These are phyloP conservation scores for Esperia sulphurella DNA, from an alignment of 2,888 invertebrate genomes.

Conservation along the genomic window DNA sequence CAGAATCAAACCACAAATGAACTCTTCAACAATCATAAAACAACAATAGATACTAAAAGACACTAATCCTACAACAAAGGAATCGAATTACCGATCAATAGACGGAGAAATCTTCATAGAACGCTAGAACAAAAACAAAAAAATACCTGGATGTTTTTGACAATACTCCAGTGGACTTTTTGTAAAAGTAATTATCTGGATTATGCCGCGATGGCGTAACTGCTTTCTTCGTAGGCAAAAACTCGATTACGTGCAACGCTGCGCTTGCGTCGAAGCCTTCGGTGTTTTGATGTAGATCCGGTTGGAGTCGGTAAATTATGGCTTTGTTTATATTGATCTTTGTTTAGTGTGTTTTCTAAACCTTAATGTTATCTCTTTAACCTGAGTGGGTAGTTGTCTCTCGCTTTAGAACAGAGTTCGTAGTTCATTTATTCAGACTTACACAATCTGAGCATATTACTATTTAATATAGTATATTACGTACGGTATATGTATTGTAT, in stretches of 20 bases:
- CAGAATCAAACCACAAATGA: neutral
- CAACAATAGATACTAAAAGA: slow-evolving; percentile 7
- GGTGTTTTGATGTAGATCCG: slow-evolving; percentile 1
- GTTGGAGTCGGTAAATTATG: neutral
- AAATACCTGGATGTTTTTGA: slow-evolving; percentile 5
- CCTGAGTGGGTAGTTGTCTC: too few relatives aligned
- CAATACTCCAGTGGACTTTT: slow-evolving; percentile 13
- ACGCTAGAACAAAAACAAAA: slow-evolving; percentile 13
- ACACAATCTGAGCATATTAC: too few relatives aligned
- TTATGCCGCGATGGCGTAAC: slow-evolving; percentile 26
- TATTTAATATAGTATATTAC: too few relatives aligned
- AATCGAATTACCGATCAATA: slow-evolving; percentile 11
- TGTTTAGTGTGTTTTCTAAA: too few relatives aligned
- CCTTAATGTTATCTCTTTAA: too few relatives aligned
- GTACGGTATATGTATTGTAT: too few relatives aligned
- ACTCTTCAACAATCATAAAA: neutral
- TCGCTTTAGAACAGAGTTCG: too few relatives aligned
- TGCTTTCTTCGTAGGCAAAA: slow-evolving; percentile 12
- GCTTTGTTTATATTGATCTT: neutral
- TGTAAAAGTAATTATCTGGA: slow-evolving; percentile 31
- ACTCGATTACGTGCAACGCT: slow-evolving; percentile 11
- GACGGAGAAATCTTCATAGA: slow-evolving; percentile 23
- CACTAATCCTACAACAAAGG: slow-evolving; percentile 10
- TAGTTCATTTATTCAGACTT: too few relatives aligned
- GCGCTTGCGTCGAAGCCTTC: neutral